Base-by-base conservation (phyloP, 2,797 vertebrate species). In the Picus viridis region DNA sequence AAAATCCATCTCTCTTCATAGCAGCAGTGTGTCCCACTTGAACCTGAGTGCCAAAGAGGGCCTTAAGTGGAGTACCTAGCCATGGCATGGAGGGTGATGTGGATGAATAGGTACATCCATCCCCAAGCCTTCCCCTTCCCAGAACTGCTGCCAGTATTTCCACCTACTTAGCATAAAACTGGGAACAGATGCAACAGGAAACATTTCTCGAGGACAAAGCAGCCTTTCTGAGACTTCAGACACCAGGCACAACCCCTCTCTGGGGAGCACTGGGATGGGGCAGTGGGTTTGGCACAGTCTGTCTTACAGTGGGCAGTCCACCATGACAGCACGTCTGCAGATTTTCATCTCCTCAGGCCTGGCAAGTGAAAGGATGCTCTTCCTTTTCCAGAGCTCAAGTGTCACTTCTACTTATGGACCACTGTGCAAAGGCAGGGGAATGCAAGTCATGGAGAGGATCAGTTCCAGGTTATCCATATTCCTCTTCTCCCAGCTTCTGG, bases 161-260 rank as follows among this genome's bases (percentile, higher is more conserved):
- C 83, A 91, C 49, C 53, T 68, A 75, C 73, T 84, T 78, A 63
- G 54, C 29, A 68, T 61, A 76, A 94, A 91, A 34, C 26, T 23
- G 67, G 63, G 43, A 67, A 53, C 6, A 95, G 91, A 72, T 64
- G 81, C 67, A 89, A 92, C 67, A 84, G 89, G 74, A 88, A 88
- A 57, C 4, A 2, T 23, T 16, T 30, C 53, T 92, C 67, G 36
- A 49, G 57, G 74, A 83, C n/a, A 73, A 89, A 91, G 24, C 49
- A 70, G 63, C 47, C 57, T 81, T 86, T 81, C 64, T 54, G 54
- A 90, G 57, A 39, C 71, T 69, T 82, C 58, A 67, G 49, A 76
- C 72, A 54, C 7, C 12, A 51, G 65, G 61, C 36, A 92, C 61
- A 75, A 23, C 17, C 26, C 24, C 34, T 90, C 67, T 23, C 29